Evolutionary conservation across 2,797 vertebrate species (phyloP), one percentile per base, ranked within the genome.

Genomic region (Lateolabrax maculatus): DNA sequence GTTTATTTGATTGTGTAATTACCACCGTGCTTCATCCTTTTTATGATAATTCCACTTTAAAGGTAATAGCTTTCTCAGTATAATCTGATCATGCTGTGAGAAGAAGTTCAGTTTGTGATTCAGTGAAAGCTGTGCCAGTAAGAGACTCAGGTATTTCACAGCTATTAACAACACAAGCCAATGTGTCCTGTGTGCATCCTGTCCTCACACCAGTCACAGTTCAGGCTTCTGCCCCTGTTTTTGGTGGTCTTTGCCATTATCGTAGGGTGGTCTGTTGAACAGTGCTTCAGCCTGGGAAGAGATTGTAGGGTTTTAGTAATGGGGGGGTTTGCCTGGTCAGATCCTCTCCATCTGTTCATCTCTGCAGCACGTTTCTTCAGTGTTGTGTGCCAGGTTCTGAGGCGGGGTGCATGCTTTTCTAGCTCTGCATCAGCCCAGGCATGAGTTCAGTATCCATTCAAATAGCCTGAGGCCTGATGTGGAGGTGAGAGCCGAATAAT

Each of bases 401-500:
- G 70, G 73, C 49, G 1, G 46, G 48, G 63, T 81, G 62, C 82
- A 63, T 66, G 84, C 64, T 68, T 79, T 43, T 82, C 71, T 71
- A 57, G 72, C 79, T 75, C 73, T 74, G 68, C 81, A 48, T 75
- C 76, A 63, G 80, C 23, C 75, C 23, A 52, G 68, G 60, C 84
- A 72, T 82, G 71, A 87, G 88, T 81, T 83, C 76, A 75, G 76
- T 76, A 73, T 86, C 86, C 85, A 83, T 91, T 91, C 86, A 90
- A 88, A 93, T 79, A 81, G 86, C 90, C 85, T 79, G 48, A 29
- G 87, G 90, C 86, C 90, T 91, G 90, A 94, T 93, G 90, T 93
- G 89, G 86, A 90, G 83, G 92, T 89, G 84, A 93, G 91, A 90
- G 90, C 77, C 80, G 65, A 90, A 92, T 95, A 95, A 95, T 95